Evolutionary conservation across 2,113 vertebrate genomes (phyloP).

Genomic region (Hippocampus comes): DNA sequence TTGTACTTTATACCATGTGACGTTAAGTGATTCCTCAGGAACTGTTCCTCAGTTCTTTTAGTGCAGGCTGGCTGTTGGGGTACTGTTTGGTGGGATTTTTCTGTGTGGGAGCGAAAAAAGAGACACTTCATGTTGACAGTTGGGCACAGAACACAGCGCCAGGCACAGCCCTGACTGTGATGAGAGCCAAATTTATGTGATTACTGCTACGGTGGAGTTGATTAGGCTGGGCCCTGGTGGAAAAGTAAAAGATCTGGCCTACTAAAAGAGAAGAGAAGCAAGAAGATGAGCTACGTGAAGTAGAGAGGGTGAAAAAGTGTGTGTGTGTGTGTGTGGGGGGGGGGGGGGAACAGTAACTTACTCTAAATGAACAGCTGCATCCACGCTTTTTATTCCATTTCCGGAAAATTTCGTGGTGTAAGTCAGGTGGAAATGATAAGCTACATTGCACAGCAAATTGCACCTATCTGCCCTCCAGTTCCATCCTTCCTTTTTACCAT

Average conservation of each 20-base stretch:
- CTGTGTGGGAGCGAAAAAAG: constrained; percentile 10
- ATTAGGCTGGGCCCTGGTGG: constrained; percentile 29
- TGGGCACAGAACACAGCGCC: constrained; percentile 21
- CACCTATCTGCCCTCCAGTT: constrained; percentile 43
- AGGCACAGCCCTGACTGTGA: constrained; percentile 47
- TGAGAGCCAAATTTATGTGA: constrained; percentile 52
- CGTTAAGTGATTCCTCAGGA: too few species aligned
- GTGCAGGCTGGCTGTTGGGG: background rate
- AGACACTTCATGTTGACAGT: constrained; percentile 34
- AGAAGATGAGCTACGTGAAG: constrained; percentile 24
- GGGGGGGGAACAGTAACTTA: constrained; percentile 23
- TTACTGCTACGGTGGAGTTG: constrained; percentile 34
- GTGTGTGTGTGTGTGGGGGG: too few species aligned
- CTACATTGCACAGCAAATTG: constrained; percentile 65
- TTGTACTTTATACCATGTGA: background rate
- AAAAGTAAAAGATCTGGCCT: constrained; percentile 28
- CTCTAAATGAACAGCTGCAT: constrained; percentile 41
- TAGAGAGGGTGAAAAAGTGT: constrained; percentile 7
- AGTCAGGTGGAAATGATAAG: constrained; percentile 72
- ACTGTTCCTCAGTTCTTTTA: constrained; percentile 16
- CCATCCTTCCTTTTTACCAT: constrained; percentile 43
- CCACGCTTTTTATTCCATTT: constrained; percentile 50
- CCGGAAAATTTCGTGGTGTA: constrained; percentile 65
- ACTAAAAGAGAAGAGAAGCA: constrained; percentile 22
- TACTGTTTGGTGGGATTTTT: background rate